phyloP scores from a whole-genome alignment of 2,888 invertebrate species.

The Brassicogethes aeneus region DNA sequence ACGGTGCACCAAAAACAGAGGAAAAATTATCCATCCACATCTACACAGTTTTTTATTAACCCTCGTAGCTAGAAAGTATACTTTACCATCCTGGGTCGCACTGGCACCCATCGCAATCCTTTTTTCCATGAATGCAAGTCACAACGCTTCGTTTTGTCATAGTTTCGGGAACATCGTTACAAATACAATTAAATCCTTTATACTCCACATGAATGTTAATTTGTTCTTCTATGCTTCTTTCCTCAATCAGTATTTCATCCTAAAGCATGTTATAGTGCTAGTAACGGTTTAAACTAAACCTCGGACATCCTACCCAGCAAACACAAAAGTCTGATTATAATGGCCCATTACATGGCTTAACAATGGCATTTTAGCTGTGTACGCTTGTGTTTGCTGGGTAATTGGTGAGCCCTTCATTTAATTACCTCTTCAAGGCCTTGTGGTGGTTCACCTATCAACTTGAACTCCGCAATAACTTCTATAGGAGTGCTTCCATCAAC shows the following conservation, averaged over 20 bases:
- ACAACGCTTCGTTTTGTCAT: constrained; percentile 20
- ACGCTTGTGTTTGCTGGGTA: no score
- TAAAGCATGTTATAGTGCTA: constrained; percentile 9
- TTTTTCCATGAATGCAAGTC: constrained; percentile 41
- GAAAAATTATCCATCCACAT: no score
- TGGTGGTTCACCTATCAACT: no score
- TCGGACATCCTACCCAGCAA: no score
- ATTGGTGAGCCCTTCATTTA: no score
- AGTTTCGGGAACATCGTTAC: constrained; percentile 64
- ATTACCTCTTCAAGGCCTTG: no score
- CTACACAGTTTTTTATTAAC: constrained; percentile 1
- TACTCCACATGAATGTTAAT: constrained; percentile 60
- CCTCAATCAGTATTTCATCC: constrained; percentile 56
- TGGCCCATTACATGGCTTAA: no score
- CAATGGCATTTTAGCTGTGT: no score
- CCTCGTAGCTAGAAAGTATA: constrained; percentile 15
- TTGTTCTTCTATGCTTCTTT: constrained; percentile 63
- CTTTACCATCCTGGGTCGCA: constrained; percentile 55
- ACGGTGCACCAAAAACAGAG: no score
- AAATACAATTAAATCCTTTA: constrained; percentile 34
- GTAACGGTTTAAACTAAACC: no score
- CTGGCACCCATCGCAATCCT: constrained; percentile 47
- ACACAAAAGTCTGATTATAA: background rate
- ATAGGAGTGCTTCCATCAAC: no score
- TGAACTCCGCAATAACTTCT: no score